Base-by-base conservation (phyloP, 2,888 invertebrate genomes). In the Dynastes hyllus region DNA sequence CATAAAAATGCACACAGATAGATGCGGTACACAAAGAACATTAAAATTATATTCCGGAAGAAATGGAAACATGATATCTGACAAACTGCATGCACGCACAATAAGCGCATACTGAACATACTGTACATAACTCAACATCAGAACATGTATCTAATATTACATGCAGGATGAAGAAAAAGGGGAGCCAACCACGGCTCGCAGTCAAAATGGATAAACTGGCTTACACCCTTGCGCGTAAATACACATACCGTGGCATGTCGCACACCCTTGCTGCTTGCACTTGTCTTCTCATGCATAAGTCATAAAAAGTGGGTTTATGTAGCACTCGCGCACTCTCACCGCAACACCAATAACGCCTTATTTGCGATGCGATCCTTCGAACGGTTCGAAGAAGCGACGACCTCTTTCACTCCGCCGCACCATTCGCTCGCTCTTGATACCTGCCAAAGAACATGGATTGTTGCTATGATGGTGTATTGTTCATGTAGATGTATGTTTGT, bases 161-260 rank as follows among this genome's bases (percentile, higher is more conserved):
- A 50, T 76, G 50, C 50, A 37, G 32, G 32, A 29, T 22, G 50
- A 32, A 67, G 73, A 78, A 66, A 78, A 67, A 70, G 66, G 51
- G 78, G 71, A 70, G 58, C 63, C 75, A 55, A 75, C 71, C 69
- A 76, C 55, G 22, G 55, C 22, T 16, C 55, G 8, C 55, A 67
- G 79, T 32, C 61, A 58, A 40, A 32, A 45, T 65, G 77, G 78
- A 78, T 80, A 80, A 81, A 81, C 81, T 76, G 79, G 80, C 77
- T 81, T 78, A 75, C 77, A 81, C 80, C 78, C 77, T 67, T 53
- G 32, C 67, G 53, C 40, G 61, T 70, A 67, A 70, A 79, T 37
- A 78, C 80, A 84, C 84, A 81, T 83, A 84, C 84, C 84, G 82
- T 81, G 82, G 83, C 83, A 83, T 84, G 82, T 83, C 82, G 82